These are phyloP conservation scores for Tubulanus polymorphus DNA, from an alignment of 2,888 invertebrate genomes.

Conservation along the genomic window DNA sequence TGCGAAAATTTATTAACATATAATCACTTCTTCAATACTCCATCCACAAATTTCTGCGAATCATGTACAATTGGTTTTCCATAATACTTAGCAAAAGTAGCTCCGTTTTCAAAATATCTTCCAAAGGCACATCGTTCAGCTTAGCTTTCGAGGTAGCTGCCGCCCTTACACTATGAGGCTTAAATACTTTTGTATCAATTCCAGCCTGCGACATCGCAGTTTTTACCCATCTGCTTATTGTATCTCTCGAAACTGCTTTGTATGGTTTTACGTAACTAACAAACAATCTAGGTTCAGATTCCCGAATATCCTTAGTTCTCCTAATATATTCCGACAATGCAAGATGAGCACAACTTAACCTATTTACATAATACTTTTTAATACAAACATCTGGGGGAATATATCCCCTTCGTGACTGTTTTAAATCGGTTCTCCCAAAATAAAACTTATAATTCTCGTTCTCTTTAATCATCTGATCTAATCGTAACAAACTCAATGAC, in stretches of 20 bases:
- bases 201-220: conserved; percentile 9
- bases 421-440: too few relatives aligned
- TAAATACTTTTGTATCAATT: conserved; percentile 12
- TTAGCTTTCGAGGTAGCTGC: conserved; percentile 8
- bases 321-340: conserved; percentile 11
- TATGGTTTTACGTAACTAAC: conserved; percentile 14
- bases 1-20: too few relatives aligned
- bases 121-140: conserved; percentile 7
- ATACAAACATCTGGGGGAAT: conserved; percentile 6
- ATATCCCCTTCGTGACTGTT: conserved; percentile 13
- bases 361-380: conserved; percentile 9
- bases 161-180: conserved; percentile 15
- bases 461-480: too few relatives aligned
- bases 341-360: conserved; percentile 12
- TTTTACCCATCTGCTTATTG: conserved; percentile 17
- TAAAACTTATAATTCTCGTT: too few relatives aligned
- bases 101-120: conserved; percentile 12
- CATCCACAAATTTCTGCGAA: too few relatives aligned
- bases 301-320: conserved; percentile 11
- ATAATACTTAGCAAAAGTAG: conserved; percentile 4
- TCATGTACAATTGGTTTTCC: too few relatives aligned
- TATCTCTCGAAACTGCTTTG: conserved; percentile 11
- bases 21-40: too few relatives aligned
- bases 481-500: too few relatives aligned
- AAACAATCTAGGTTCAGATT: conserved; percentile 8